These are phyloP conservation scores for Mythimna ferrago DNA, from an alignment of 2,888 invertebrate species.

Conservation along the genomic window DNA sequence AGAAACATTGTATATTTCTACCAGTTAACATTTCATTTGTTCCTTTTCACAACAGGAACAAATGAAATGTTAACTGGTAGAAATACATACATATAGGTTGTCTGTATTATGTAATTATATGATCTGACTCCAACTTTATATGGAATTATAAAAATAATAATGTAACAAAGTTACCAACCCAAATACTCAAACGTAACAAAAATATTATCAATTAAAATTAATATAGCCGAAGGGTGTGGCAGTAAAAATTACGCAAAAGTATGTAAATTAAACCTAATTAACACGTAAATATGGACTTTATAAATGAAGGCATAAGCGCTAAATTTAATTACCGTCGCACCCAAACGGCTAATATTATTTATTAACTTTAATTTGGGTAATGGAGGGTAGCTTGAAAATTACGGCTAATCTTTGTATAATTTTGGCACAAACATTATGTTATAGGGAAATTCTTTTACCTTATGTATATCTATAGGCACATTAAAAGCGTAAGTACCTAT, in stretches of 20 bases:
- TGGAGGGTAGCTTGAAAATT: constrained; percentile 72
- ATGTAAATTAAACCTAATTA: constrained; percentile 48
- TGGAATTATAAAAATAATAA: constrained; percentile 7
- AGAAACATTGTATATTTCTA: not conserved
- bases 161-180: constrained; percentile 8
- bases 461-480: not conserved
- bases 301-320: constrained; percentile 50
- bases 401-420: constrained; percentile 44
- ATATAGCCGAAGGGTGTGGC: constrained; percentile 47
- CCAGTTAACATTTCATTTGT: too few relatives aligned
- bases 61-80: not conserved
- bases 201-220: constrained; percentile 51
- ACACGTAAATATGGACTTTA: constrained; percentile 57
- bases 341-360: constrained; percentile 69
- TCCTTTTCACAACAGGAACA: too few relatives aligned
- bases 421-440: constrained; percentile 9
- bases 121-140: not conserved
- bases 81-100: not conserved
- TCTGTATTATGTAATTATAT: not conserved
- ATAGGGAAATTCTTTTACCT: not conserved
- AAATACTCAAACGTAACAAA: constrained; percentile 33
- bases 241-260: constrained; percentile 41
- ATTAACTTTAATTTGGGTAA: constrained; percentile 81
- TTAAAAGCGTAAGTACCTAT: not conserved
- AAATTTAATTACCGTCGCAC: constrained; percentile 67